Base-by-base conservation (phyloP, 2,797 vertebrate species). In the Thalassophryne amazonica region DNA sequence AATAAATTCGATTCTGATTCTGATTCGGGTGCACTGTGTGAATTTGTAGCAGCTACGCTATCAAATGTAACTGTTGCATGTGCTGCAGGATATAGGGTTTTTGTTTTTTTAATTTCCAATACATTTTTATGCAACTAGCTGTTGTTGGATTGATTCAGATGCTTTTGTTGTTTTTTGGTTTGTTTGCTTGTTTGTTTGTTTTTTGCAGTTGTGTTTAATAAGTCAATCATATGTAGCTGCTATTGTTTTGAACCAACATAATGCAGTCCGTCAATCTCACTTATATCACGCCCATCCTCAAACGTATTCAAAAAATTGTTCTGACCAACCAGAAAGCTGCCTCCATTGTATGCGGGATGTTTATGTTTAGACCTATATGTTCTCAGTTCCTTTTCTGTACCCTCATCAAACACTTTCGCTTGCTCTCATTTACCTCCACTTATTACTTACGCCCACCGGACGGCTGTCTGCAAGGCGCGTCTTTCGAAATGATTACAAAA, bases 401-500 rank as follows among this genome's bases (percentile, higher is more conserved):
- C 57, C 72, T 74, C 43, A 49, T 35, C 46, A 53, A 49, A 55
- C 60, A 71, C 73, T 81, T 73, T 81, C 71, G 13, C 70, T 83
- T 69, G 76, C 54, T 75, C 60, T 79, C 78, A 77, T 69, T 69
- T 65, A 79, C 68, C 76, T 83, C 51, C 70, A 70, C 62, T 75
- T 34, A 69, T 62, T 54, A 63, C 66, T 57, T 62, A 66, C 55
- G 40, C 64, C 59, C n/a, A 62, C 57, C 47, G 60, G 78, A 63
- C 41, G 59, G 79, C 64, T 78, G 76, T 64, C 54, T 69, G 68
- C 55, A 46, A 72, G 69, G 72, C 69, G 59, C 56, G 28, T 72
- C 81, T 89, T 86, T 90, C 80, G 25, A 89, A 88, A 92, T 92
- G 91, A 90, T 85, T 70, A 67, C 81, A 72, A 92, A 91, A 73